These are phyloP conservation scores for Tetramorium bicarinatum DNA, from an alignment of 2,888 invertebrate genomes.

Conservation along the genomic window DNA sequence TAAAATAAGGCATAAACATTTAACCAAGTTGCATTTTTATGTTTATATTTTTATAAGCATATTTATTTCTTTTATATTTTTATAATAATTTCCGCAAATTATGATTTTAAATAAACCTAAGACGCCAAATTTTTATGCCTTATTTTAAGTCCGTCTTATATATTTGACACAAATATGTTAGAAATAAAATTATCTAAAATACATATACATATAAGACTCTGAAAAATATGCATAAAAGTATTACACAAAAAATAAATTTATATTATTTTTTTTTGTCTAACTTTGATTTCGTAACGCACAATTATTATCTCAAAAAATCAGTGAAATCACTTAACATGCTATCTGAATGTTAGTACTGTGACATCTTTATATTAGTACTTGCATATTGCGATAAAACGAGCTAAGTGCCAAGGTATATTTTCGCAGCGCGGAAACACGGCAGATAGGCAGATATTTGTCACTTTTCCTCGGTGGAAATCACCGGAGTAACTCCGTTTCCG, in stretches of 20 bases:
- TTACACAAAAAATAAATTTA: background rate
- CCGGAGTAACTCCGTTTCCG: constrained; percentile 51
- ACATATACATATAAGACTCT: background rate
- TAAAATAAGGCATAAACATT: too few species aligned
- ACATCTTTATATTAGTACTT: constrained; percentile 1
- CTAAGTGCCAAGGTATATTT: constrained; percentile 12
- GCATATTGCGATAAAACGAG: constrained; percentile 25
- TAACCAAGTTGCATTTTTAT: too few species aligned
- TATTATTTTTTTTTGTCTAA: background rate
- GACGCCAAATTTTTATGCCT: too few species aligned
- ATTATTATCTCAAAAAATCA: background rate
- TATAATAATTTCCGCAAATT: too few species aligned
- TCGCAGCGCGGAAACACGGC: background rate
- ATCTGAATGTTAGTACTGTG: background rate
- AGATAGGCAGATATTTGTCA: constrained; percentile 57
- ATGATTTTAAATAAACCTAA: too few species aligned
- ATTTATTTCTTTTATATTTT: too few species aligned
- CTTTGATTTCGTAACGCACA: background rate
- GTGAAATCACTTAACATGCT: background rate
- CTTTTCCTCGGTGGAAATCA: constrained; percentile 62
- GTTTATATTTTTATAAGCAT: too few species aligned
- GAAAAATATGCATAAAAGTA: background rate
- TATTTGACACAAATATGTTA: background rate
- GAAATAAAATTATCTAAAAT: background rate
- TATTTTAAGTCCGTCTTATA: too few species aligned